A percentile compares a stretch with the other conserved stretches of the same genome.
These are phyloP conservation scores for Chrysomela aeneicollis DNA, from an alignment of 2,888 invertebrate genomes.

Conservation along the genomic window DNA sequence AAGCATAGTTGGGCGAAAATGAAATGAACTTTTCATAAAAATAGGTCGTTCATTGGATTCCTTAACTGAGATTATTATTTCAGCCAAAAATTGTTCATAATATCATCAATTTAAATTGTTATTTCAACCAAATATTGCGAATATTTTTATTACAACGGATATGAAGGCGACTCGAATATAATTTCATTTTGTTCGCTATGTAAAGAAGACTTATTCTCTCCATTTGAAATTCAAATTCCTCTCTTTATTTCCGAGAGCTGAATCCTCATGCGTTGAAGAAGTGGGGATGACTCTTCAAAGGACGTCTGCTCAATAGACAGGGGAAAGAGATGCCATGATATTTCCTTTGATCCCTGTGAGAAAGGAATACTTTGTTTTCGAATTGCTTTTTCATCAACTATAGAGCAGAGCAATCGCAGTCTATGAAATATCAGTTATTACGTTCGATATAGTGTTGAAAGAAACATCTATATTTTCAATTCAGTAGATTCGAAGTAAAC, in stretches of 20 bases:
- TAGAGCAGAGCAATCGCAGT: not conserved
- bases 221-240: slow-evolving; percentile 32
- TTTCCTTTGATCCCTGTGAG: not conserved
- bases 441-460: not conserved
- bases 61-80: too few species aligned
- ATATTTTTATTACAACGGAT: not conserved
- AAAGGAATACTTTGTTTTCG: not conserved
- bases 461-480: not conserved
- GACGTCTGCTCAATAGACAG: not conserved
- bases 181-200: slow-evolving; percentile 25
- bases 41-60: too few species aligned
- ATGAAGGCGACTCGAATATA: not conserved
- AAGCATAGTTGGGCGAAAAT: too few species aligned
- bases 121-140: not conserved
- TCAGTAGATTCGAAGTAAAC: not conserved
- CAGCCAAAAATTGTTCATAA: too few species aligned
- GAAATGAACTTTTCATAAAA: too few species aligned
- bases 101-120: not conserved
- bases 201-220: slow-evolving; percentile 21
- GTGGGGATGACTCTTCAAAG: slow-evolving; percentile 19
- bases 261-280: slow-evolving; percentile 10
- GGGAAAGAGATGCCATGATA: slow-evolving; percentile 1
- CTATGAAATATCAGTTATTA: slow-evolving; percentile 3
- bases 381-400: slow-evolving; percentile 5
- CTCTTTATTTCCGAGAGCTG: slow-evolving; percentile 19